A percentile compares a stretch with the other conserved stretches of the same genome.
These are phyloP conservation scores for Puntigrus tetrazona DNA, from an alignment of 2,113 vertebrate species.

Conservation along the genomic window DNA sequence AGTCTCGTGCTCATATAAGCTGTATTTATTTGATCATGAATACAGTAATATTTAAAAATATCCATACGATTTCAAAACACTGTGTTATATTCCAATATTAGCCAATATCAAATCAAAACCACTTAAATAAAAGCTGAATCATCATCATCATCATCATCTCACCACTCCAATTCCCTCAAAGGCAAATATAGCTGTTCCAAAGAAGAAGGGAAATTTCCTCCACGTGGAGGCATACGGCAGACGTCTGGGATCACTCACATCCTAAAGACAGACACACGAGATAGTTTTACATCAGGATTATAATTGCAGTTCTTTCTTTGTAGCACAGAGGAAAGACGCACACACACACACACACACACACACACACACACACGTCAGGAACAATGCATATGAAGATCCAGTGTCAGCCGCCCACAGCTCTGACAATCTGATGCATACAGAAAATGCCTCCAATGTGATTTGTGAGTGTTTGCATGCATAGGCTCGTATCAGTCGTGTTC, in stretches of 20 bases:
- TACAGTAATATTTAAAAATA: too few relatives aligned
- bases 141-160: conserved; percentile 55
- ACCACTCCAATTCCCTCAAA: conserved; percentile 91
- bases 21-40: too few relatives aligned
- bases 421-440: not conserved
- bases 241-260: conserved; percentile 73
- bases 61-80: too few relatives aligned
- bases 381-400: not conserved
- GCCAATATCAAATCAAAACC: not conserved
- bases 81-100: too few relatives aligned
- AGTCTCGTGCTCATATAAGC: too few relatives aligned
- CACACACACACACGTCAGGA: conserved; percentile 19
- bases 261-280: conserved; percentile 63
- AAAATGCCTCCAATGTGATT: not conserved
- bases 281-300: not conserved
- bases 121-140: not conserved
- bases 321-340: not conserved
- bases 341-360: conserved; percentile 16
- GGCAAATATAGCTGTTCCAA: conserved; percentile 87
- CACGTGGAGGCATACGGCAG: conserved; percentile 76
- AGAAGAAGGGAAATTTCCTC: conserved; percentile 85
- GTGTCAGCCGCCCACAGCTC: not conserved
- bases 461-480: not conserved
- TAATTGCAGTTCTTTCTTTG: conserved; percentile 4
- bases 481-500: not conserved